A percentile compares a stretch with the other conserved stretches of the same genome.
Evolutionary conservation across 1,140 invertebrate species (phyloP).

Genomic region (Polypedilum pembai): DNA sequence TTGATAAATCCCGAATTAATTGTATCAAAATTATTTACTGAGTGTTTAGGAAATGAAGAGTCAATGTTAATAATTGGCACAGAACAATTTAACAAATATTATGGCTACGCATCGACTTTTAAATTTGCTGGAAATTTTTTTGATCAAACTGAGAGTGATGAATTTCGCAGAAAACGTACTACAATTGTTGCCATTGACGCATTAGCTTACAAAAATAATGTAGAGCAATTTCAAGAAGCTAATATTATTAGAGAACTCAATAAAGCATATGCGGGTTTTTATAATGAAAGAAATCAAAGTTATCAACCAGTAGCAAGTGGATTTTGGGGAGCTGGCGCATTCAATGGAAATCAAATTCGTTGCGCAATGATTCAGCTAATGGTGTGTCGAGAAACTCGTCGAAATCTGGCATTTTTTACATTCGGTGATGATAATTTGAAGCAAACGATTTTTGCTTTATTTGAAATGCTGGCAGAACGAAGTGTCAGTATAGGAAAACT

Average conservation of each 20-base stretch:
- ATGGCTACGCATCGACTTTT: slow-evolving; percentile 74
- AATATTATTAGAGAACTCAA: slow-evolving; percentile 65
- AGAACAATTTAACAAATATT: slow-evolving; percentile 74
- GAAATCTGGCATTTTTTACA: slow-evolving; percentile 77
- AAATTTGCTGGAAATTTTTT: slow-evolving; percentile 60
- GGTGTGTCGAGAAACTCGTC: slow-evolving; percentile 54
- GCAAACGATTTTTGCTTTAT: no score
- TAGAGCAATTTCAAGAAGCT: slow-evolving; percentile 49
- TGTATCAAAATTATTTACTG: slow-evolving; percentile 74
- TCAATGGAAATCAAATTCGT: slow-evolving; percentile 69
- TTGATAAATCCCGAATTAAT: slow-evolving; percentile 88
- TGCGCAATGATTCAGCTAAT: slow-evolving; percentile 83
- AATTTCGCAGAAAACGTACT: slow-evolving; percentile 57
- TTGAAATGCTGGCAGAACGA: no score
- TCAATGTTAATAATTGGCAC: slow-evolving; percentile 68
- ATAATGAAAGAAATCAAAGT: slow-evolving; percentile 34
- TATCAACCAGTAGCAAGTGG: slow-evolving; percentile 74
- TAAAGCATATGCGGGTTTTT: slow-evolving; percentile 68
- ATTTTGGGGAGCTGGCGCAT: slow-evolving; percentile 95
- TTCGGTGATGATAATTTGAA: slow-evolving; percentile 69
- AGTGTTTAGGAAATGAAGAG: slow-evolving; percentile 69
- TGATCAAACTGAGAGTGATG: slow-evolving; percentile 63
- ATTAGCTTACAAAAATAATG: slow-evolving; percentile 49
- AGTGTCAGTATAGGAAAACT: no score
- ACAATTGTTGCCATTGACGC: slow-evolving; percentile 84